Evolutionary conservation across 2,113 vertebrate genomes (phyloP), one percentile per base, ranked within the genome.

Genomic region (Trematomus loennbergii): DNA sequence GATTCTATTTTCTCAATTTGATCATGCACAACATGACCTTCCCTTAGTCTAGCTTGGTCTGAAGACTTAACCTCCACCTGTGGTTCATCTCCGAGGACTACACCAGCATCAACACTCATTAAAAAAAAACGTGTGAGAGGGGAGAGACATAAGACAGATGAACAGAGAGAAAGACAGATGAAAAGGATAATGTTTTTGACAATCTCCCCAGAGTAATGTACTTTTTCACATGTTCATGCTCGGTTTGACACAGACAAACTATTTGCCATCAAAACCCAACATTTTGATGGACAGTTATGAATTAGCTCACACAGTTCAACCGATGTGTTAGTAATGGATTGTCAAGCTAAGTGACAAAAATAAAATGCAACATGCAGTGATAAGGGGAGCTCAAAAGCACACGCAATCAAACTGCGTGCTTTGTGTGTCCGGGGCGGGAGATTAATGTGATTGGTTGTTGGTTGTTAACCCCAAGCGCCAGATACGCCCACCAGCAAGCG

Each of bases 1-100:
- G 9, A 33, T 73, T 48, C 58, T 20, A 20, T 58, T 43, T 55
- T 10, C 72, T 63, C 55, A 36, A 40, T 76, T 71, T 78, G 61
- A 72, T 80, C 48, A 78, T 58, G 59, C 69, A 79, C 20, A 69
- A 69, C 55, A 54, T 84, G 78, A 84, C 72, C 68, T 82, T 86
- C 82, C 58, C 0, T 8, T 78, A 65, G 54, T 72, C 25, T 7
- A 43, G 61, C 20, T 12, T 6, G 33, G 18, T 69, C 48, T 69
- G 53, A 80, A 53, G 54, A 66, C 18, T 72, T 60, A 70, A 79
- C 57, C 54, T 64, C 59, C 29, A 79, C 82, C 67, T 77, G 74
- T 40, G n/a, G 50, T 43, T 64, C 57, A 66, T 58, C 79, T 81
- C 75, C 12, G 22, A 15, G 36, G 62, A 79, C 22, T 18, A 22